Conservation (phyloP, 2,888 invertebrate species). For the Mythimna ferrago region DNA sequence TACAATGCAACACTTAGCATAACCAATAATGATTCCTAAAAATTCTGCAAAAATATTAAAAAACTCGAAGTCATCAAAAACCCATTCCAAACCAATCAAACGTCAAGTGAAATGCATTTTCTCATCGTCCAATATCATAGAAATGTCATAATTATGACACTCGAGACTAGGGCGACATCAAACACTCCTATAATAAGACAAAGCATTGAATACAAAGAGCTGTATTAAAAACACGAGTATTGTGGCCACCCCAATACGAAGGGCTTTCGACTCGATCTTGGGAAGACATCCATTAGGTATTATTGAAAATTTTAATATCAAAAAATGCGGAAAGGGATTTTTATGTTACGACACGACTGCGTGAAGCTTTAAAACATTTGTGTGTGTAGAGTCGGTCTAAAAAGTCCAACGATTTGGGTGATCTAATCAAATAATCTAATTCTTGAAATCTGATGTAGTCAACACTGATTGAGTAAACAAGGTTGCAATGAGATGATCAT, state of each 20-base stretch:
- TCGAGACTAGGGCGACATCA: slow-evolving; percentile 77
- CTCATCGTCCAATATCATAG: slow-evolving; percentile 60
- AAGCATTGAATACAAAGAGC: slow-evolving; percentile 78
- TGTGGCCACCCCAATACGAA: slow-evolving; percentile 83
- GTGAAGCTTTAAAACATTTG: too few species aligned
- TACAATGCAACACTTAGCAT: too few species aligned
- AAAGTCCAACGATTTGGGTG: too few species aligned
- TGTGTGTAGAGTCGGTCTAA: too few species aligned
- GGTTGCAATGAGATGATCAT: too few species aligned
- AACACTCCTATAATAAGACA: slow-evolving; percentile 82
- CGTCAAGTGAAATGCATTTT: slow-evolving; percentile 56
- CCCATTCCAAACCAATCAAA: slow-evolving; percentile 54
- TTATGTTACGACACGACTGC: slow-evolving; percentile 64
- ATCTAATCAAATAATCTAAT: too few species aligned
- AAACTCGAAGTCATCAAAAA: slow-evolving; percentile 23
- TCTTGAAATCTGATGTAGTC: too few species aligned
- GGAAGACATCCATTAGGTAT: slow-evolving; percentile 89
- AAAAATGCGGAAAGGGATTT: slow-evolving; percentile 81
- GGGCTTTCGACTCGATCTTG: slow-evolving; percentile 79
- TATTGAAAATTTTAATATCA: slow-evolving; percentile 91
- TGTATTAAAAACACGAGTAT: slow-evolving; percentile 80
- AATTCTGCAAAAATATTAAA: background rate
- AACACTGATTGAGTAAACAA: too few species aligned
- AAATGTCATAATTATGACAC: slow-evolving; percentile 84
- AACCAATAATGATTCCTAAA: background rate